Base-by-base conservation (phyloP, 2,113 vertebrate species). In the Etia nguti region DNA sequence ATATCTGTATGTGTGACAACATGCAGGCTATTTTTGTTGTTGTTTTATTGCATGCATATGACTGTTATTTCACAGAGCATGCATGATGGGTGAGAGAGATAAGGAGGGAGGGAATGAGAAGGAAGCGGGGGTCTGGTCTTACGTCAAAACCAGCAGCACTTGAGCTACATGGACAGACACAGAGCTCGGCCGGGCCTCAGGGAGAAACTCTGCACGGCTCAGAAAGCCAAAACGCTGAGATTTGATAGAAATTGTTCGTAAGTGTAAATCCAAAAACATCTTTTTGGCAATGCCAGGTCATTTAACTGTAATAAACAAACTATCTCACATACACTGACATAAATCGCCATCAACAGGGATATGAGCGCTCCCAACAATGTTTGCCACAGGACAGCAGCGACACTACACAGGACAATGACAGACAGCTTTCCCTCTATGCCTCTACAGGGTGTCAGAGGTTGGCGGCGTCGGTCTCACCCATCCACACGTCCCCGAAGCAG, bases 401-500 rank as follows among this genome's bases (percentile, higher is more conserved):
- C 75, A 83, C 62, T 34, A 38, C 41, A 75, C 36, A 57, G 79
- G 22, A 46, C 46, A 52, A 77, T 52, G 80, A 82, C 81, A 75
- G 57, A 88, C 36, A 81, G 50, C 29, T 79, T 48, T 62, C 68
- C 48, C 52, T 82, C 57, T 79, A 8, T 38, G 79, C 77, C 84
- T 79, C 59, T n/a, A 73, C 79, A 50, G 83, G 90, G 88, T 57
- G 10, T 55, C 80, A 86, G 31, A 59, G 73, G 73, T 81, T 34
- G 50, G 55, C 10, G 5, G 75, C 10, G 11, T 89, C 85, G 41
- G 79, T 87, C 98, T 96, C 98, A 99, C 98, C 98, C 96, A 98
- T 97, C 97, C 97, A 99, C 88, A 99, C 98, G 80, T 99, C 98
- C 93, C 98, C 98, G 4, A 99, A 99, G 96, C 97, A 99, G 93